Evolutionary conservation across 1,140 invertebrate species (phyloP), one percentile per base, ranked within the genome.

Genomic region (Drosophila orosa): DNA sequence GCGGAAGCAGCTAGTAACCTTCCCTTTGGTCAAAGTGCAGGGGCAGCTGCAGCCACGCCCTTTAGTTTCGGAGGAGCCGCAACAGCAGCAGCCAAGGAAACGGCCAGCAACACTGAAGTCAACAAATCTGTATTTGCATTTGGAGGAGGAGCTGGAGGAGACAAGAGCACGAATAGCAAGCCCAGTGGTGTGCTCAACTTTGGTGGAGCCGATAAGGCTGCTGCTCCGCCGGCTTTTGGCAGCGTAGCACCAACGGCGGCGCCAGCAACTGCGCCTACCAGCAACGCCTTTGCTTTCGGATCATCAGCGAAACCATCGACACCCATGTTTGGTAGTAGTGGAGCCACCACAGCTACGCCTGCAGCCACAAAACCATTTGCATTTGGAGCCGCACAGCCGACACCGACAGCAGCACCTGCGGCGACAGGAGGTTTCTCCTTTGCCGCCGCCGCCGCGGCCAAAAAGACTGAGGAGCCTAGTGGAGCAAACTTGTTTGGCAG

Each of bases 351-450:
- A 3, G 13, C 65, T 7, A 5, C 44, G 13, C 7, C 56, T 22
- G 39, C 54, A 55, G 40, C 67, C 19, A 17, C 31, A 24, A 76
- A 75, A 25, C 44, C 72, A 13, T 75, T 75, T 54, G 8, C 61
- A 31, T 76, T 76, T 67, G 73, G 54, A 5, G 33, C 40, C 15
- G 27, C 37, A 10, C 65, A 69, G 15, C 10, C 56, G 7, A 4
- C 56, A 9, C 27, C 59, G 7, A 25, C 60, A 45, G 31, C 73
- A 25, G n/a, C 55, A 5, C 22, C 37, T 2, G 8, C 71, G 33
- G 12, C 75, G 8, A 27, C 31, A 13, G 73, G 77, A 8, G 81
- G 81, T 22, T 85, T 85, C 37, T 85, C 81, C 5, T 85, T 85
- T 74, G 57, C 47, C 5, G 56, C 39, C 0, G 39, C 35, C 0